These are phyloP conservation scores for Thalpophila matura DNA, from an alignment of 2,888 invertebrate genomes.

Conservation along the genomic window DNA sequence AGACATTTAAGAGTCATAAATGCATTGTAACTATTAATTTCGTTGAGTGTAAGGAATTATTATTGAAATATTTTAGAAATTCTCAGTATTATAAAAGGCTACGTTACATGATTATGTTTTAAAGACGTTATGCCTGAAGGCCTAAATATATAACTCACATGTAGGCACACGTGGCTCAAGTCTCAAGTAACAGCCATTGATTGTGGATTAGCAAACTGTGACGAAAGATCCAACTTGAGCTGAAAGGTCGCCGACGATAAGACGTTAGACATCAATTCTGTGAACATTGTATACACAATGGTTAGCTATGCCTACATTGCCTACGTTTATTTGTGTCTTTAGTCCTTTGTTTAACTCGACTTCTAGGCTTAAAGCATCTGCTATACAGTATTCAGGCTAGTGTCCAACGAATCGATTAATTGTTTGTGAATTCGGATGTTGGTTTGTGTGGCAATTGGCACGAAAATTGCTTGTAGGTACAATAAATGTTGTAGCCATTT, in stretches of 20 bases:
- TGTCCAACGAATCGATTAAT: conserved; percentile 51
- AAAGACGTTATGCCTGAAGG: conserved; percentile 7
- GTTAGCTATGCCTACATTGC: conserved; percentile 17
- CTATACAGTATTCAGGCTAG: conserved; percentile 26
- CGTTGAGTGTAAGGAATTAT: conserved; percentile 19
- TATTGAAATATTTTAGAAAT: conserved; percentile 10
- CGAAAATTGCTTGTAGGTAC: conserved; percentile 52
- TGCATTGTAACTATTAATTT: not conserved
- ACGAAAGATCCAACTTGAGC: conserved; percentile 50
- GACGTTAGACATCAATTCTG: conserved; percentile 43
- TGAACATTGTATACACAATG: conserved; percentile 41
- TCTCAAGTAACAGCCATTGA: conserved; percentile 39
- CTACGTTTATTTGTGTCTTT: conserved; percentile 25
- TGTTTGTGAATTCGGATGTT: conserved; percentile 45
- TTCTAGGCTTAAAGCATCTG: conserved; percentile 15
- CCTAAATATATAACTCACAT: conserved; percentile 34
- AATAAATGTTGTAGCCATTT: conserved; percentile 38
- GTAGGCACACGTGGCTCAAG: conserved; percentile 46
- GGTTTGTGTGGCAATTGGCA: conserved; percentile 53
- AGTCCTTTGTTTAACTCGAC: conserved; percentile 29
- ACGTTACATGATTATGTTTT: conserved; percentile 2
- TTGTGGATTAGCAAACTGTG: conserved; percentile 55
- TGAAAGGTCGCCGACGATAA: conserved; percentile 49
- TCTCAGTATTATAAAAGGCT: not conserved
- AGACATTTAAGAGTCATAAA: not conserved